A percentile compares a stretch with the other conserved stretches of the same genome.
These are phyloP conservation scores for Mesoclemmys tuberculata DNA, from an alignment of 2,113 vertebrate genomes.

Conservation along the genomic window DNA sequence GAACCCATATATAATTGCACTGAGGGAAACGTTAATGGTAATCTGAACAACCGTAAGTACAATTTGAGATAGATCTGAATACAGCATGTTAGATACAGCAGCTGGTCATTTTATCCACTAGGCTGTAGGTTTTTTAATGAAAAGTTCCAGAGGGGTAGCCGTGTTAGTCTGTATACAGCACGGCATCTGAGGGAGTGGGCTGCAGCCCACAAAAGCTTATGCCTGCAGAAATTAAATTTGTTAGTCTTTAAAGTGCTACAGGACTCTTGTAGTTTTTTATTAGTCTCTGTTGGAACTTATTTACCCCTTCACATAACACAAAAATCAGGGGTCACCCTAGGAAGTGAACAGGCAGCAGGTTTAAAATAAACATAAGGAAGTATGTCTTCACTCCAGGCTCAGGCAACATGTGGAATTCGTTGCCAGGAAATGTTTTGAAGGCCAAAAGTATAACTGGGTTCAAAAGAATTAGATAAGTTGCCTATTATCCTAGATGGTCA, in stretches of 20 bases:
- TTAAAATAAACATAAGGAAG: not conserved
- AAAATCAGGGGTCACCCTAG: not conserved
- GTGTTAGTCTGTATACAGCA: too few species aligned
- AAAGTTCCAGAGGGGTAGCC: too few species aligned
- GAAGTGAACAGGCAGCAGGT: not conserved
- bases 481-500: not conserved
- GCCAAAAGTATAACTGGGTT: not conserved
- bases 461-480: not conserved
- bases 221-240: too few species aligned
- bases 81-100: not conserved
- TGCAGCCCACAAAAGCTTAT: too few species aligned
- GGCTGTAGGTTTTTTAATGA: not conserved
- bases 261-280: fast-evolving
- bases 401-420: not conserved
- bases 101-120: not conserved
- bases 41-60: slow-evolving; percentile 60
- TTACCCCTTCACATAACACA: not conserved
- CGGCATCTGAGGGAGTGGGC: too few species aligned
- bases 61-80: slow-evolving; percentile 53
- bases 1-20: not conserved
- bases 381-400: not conserved
- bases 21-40: not conserved
- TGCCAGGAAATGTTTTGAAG: not conserved
- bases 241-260: too few species aligned
- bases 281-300: slow-evolving; percentile 37